phyloP scores from a whole-genome alignment of 2,888 invertebrate genomes.

The Cabera pusaria region DNA sequence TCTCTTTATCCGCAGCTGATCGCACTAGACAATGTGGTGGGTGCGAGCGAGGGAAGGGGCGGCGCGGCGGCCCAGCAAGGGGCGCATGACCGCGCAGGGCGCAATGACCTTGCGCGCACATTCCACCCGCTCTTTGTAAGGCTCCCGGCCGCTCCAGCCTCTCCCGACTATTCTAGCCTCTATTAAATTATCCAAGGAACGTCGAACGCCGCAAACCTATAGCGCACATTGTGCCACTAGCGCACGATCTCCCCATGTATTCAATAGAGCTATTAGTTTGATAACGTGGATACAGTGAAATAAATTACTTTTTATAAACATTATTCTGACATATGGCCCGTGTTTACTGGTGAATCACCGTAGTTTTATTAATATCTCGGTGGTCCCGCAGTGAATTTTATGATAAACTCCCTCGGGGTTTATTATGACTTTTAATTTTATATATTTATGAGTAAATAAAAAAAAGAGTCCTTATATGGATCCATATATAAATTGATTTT shows the following conservation, averaged over 20 bases:
- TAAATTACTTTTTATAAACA: conserved; percentile 18
- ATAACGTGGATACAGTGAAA: conserved; percentile 20
- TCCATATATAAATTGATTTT: too few relatives aligned
- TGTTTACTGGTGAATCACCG: conserved; percentile 1
- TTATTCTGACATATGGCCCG: conserved; percentile 20
- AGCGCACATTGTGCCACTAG: conserved; percentile 39
- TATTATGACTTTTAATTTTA: too few relatives aligned
- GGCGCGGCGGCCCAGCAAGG: conserved; percentile 52
- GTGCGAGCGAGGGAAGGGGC: conserved; percentile 41
- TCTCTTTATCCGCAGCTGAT: conserved; percentile 77
- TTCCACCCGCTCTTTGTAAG: conserved; percentile 70
- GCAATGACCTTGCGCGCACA: conserved; percentile 82
- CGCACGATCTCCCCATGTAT: conserved; percentile 32
- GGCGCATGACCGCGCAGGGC: conserved; percentile 82
- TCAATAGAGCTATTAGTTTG: conserved; percentile 41
- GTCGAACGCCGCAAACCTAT: conserved; percentile 32
- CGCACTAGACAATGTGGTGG: conserved; percentile 74
- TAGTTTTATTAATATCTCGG: conserved; percentile 13
- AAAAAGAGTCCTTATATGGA: too few relatives aligned
- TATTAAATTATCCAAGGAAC: conserved; percentile 45
- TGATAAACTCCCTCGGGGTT: too few relatives aligned
- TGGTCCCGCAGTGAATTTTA: too few relatives aligned
- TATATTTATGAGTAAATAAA: too few relatives aligned
- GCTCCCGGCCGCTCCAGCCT: conserved; percentile 53
- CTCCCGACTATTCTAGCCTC: conserved; percentile 62